phyloP scores from a whole-genome alignment of 2,113 vertebrate species.

The Capra hircus region DNA sequence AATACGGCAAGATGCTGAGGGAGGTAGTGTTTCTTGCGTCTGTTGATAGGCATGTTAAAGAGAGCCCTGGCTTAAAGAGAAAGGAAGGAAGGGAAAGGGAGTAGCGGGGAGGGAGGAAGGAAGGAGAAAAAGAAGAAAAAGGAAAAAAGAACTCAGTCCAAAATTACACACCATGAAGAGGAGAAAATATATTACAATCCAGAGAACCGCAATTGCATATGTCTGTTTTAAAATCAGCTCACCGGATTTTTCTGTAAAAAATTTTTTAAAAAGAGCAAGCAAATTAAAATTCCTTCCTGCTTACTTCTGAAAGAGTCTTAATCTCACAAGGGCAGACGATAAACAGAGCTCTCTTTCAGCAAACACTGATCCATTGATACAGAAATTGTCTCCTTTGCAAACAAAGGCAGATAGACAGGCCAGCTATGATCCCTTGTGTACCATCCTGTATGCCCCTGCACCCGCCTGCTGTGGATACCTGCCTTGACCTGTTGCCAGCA shows the following conservation, averaged over 20 bases:
- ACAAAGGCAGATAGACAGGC: not conserved
- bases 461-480: not conserved
- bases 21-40: not conserved
- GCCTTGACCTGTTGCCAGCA: not conserved
- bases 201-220: not conserved
- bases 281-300: conserved; percentile 8
- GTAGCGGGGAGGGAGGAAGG: not conserved
- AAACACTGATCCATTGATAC: not conserved
- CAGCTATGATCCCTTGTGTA: not conserved
- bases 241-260: not conserved
- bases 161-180: not conserved
- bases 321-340: not conserved
- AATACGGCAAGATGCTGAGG: not conserved
- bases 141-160: not conserved
- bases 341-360: conserved; percentile 21
- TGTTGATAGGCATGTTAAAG: not conserved
- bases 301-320: not conserved
- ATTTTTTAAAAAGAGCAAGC: not conserved
- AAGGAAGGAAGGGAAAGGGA: not conserved
- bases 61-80: not conserved
- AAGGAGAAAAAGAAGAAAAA: not conserved
- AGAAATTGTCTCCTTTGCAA: not conserved
- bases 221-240: not conserved
- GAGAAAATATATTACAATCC: not conserved
- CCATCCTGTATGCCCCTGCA: accelerated